These are phyloP conservation scores for Elanoides forficatus DNA, from an alignment of 2,113 vertebrate genomes.

Conservation along the genomic window DNA sequence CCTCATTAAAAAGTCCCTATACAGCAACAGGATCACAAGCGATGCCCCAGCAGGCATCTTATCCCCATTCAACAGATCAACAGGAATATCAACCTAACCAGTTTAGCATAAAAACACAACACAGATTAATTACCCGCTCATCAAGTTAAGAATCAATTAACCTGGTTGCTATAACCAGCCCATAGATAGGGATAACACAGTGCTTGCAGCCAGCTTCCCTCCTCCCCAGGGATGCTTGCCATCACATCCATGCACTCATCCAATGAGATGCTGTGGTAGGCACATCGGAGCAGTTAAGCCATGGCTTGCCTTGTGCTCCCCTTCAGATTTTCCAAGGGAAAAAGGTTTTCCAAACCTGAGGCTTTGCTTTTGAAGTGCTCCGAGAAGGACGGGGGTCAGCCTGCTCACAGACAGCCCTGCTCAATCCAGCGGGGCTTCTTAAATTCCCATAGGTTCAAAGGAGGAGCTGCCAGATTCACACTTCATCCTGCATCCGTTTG, in stretches of 20 bases:
- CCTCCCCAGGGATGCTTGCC: background rate
- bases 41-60: background rate
- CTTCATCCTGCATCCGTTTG: background rate
- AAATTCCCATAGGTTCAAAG: background rate
- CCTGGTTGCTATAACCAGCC: background rate
- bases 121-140: background rate
- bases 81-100: background rate
- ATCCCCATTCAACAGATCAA: background rate
- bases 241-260: fast-evolving
- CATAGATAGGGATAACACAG: background rate
- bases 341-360: background rate
- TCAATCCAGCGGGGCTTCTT: background rate
- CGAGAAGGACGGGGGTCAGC: background rate
- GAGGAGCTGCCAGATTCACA: background rate
- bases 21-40: background rate
- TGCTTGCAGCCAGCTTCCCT: background rate
- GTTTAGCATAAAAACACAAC: background rate
- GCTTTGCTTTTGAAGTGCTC: background rate
- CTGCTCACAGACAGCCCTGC: fast-evolving
- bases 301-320: background rate
- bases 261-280: fast-evolving
- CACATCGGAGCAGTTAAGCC: fast-evolving
- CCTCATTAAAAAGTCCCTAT: background rate
- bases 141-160: background rate
- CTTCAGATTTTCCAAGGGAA: background rate